Evolutionary conservation across 2,888 invertebrate species (phyloP).

Genomic region (Tubulanus polymorphus): DNA sequence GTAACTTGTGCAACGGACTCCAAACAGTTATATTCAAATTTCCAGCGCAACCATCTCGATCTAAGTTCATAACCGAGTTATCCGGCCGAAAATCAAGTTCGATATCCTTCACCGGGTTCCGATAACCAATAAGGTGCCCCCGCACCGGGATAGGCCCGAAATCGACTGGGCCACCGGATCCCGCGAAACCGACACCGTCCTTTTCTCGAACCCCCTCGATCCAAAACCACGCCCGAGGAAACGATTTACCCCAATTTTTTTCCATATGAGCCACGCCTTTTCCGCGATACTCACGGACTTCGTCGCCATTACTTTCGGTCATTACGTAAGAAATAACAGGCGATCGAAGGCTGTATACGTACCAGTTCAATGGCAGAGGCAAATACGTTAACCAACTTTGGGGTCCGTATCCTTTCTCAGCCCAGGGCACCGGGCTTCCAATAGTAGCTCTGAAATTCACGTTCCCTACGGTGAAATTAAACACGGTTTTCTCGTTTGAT

Average conservation of each 20-base stretch:
- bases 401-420: conserved; percentile 27
- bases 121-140: conserved; percentile 33
- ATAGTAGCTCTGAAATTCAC: conserved; percentile 21
- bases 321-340: conserved; percentile 19
- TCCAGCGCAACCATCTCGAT: conserved; percentile 27
- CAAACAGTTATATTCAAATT: conserved; percentile 18
- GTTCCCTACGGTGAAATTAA: conserved; percentile 23
- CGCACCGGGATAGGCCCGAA: conserved; percentile 19
- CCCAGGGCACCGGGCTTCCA: conserved; percentile 24
- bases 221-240: conserved; percentile 38
- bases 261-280: conserved; percentile 27
- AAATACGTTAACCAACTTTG: conserved; percentile 30
- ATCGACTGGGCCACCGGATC: conserved; percentile 31
- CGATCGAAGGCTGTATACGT: conserved; percentile 34
- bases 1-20: conserved; percentile 20
- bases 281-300: conserved; percentile 15
- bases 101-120: conserved; percentile 25
- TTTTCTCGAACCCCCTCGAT: conserved; percentile 23
- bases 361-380: conserved; percentile 37
- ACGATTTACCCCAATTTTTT: conserved; percentile 40
- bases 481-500: conserved; percentile 17
- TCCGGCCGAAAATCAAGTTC: conserved; percentile 27
- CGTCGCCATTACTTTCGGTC: conserved; percentile 8
- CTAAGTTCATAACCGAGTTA: conserved; percentile 21
- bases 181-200: conserved; percentile 24